These are phyloP conservation scores for Lagocephalus sceleratus DNA, from an alignment of 2,797 vertebrate genomes.

Conservation along the genomic window DNA sequence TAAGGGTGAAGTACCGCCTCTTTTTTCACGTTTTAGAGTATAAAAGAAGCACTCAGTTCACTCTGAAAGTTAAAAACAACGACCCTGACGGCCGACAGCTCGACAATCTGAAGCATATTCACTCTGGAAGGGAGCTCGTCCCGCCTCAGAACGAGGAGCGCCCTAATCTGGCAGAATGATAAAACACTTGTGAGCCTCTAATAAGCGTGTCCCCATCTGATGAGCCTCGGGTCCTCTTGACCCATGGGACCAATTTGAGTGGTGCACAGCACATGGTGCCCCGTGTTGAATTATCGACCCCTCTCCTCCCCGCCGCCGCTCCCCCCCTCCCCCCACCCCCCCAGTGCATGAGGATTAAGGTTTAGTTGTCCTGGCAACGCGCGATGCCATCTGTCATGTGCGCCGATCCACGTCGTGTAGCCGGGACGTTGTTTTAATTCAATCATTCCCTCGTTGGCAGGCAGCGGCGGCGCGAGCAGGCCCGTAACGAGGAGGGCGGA, in stretches of 20 bases:
- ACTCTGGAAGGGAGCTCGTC: constrained; percentile 5
- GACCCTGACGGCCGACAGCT: too few relatives aligned
- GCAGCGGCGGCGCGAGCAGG: constrained; percentile 4
- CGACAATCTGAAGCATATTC: too few relatives aligned
- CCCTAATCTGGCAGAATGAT: constrained; percentile 68
- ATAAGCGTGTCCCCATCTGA: constrained; percentile 76
- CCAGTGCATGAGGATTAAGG: constrained; percentile 48
- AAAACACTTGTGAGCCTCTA: constrained; percentile 73
- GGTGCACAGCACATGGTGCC: constrained; percentile 72
- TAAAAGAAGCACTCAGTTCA: not conserved
- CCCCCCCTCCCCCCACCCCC: constrained; percentile 17
- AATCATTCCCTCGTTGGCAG: constrained; percentile 49
- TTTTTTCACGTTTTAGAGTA: too few relatives aligned
- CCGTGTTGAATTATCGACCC: constrained; percentile 50
- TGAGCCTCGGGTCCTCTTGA: constrained; percentile 59
- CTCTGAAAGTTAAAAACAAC: constrained; percentile 9
- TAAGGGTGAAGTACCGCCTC: too few relatives aligned
- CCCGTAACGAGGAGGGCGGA: constrained; percentile 14
- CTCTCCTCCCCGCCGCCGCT: constrained; percentile 8
- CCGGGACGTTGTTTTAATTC: constrained; percentile 67
- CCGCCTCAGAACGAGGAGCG: constrained; percentile 47
- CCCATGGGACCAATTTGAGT: constrained; percentile 78
- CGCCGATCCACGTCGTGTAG: constrained; percentile 69
- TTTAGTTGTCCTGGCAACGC: constrained; percentile 75
- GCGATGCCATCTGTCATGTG: constrained; percentile 76